Evolutionary conservation across 1,140 invertebrate genomes (phyloP).

Genomic region (Heliconius himera): DNA sequence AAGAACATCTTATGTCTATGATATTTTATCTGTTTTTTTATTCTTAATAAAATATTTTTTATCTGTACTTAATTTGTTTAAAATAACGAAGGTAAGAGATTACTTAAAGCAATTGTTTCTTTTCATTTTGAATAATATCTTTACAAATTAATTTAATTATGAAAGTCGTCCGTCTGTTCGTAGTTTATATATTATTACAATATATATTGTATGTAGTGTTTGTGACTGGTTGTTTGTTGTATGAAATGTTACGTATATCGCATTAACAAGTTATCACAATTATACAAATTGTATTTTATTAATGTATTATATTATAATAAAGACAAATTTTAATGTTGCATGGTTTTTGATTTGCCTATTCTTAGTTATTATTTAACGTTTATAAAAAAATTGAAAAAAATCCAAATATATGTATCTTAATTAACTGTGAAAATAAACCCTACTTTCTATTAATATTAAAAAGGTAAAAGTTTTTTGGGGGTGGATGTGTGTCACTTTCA

Average conservation of each 20-base stretch:
- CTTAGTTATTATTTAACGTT: no score
- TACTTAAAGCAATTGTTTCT: background rate
- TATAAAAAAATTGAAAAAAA: no score
- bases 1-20: background rate
- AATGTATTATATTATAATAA: conserved; percentile 67
- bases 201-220: conserved; percentile 31
- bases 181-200: conserved; percentile 43
- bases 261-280: conserved; percentile 64
- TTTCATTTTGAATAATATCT: background rate
- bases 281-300: conserved; percentile 74
- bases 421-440: no score
- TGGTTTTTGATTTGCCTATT: conserved; percentile 33
- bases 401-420: no score
- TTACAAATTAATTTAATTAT: background rate
- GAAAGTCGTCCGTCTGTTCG: conserved; percentile 27
- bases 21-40: background rate
- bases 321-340: conserved; percentile 65
- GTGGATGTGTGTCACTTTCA: no score
- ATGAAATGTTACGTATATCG: conserved; percentile 40
- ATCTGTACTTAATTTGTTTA: conserved; percentile 11
- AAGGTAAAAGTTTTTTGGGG: no score
- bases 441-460: no score
- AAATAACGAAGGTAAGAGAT: background rate
- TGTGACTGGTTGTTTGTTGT: conserved; percentile 21
- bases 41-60: conserved; percentile 5